Percentiles rank a stretch among this genome's conserved stretches.
Conservation (phyloP, 1,140 invertebrate genomes). For the Teleogryllus occipitalis region DNA sequence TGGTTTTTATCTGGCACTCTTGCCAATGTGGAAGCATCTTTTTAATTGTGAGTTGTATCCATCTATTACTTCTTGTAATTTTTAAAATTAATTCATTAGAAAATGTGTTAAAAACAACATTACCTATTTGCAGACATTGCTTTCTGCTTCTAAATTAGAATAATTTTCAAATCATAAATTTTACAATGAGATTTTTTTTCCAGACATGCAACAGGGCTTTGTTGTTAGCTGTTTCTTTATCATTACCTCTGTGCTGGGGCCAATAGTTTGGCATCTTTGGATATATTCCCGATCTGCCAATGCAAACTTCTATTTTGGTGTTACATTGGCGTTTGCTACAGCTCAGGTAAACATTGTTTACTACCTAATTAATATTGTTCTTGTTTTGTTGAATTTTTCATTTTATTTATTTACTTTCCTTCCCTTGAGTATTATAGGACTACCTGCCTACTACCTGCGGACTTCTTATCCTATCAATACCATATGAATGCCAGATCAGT, state of each 20-base stretch:
- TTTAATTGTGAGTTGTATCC: conserved; percentile 61
- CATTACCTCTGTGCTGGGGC: conserved; percentile 79
- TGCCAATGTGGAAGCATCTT: conserved; percentile 87
- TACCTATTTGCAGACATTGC: too few relatives aligned
- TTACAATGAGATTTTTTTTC: background rate
- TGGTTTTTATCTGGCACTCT: conserved; percentile 79
- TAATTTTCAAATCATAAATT: background rate
- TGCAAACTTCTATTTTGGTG: conserved; percentile 99
- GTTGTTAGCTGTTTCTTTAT: conserved; percentile 83
- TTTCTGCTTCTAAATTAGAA: too few relatives aligned
- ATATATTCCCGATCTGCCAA: conserved; percentile 96
- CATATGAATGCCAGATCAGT: too few relatives aligned
- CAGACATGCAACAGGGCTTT: conserved; percentile 87
- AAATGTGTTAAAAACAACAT: background rate
- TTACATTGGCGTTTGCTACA: conserved; percentile 88
- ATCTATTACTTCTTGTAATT: background rate
- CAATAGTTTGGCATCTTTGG: conserved; percentile 96
- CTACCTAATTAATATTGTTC: too few relatives aligned
- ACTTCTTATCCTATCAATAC: too few relatives aligned
- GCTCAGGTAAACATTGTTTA: conserved; percentile 49
- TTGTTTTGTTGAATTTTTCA: conserved; percentile 19
- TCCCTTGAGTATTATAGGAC: background rate
- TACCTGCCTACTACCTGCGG: too few relatives aligned
- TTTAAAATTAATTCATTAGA: background rate
- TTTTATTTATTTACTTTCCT: background rate